phyloP scores from a whole-genome alignment of 2,113 vertebrate genomes.

The Otocyon megalotis region DNA sequence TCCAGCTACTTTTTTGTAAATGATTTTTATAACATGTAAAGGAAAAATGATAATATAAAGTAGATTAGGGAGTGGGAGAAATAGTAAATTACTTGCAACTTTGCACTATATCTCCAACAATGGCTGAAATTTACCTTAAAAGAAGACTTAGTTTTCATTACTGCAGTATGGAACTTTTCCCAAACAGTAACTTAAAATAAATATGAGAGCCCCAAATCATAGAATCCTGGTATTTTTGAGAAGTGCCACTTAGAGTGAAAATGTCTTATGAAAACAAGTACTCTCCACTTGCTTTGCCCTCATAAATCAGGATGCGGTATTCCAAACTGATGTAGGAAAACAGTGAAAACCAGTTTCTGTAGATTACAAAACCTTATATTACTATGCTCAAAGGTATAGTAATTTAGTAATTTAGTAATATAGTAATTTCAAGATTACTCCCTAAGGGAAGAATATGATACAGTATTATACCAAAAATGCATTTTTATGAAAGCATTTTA shows the following conservation, averaged over 20 bases:
- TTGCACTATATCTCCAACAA: not conserved
- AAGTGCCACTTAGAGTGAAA: constrained; percentile 67
- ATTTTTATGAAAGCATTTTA: constrained; percentile 40
- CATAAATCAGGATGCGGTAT: constrained; percentile 54
- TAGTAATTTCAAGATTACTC: not conserved
- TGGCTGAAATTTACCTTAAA: constrained; percentile 39
- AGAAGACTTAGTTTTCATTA: constrained; percentile 32
- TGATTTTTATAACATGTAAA: not conserved
- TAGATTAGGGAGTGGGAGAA: not conserved
- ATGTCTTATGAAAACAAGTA: constrained; percentile 58
- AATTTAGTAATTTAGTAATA: too few relatives aligned
- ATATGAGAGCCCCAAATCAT: constrained; percentile 55
- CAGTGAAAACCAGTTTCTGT: not conserved
- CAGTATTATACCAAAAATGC: not conserved
- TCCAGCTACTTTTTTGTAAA: not conserved
- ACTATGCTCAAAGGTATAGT: not conserved
- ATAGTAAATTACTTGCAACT: not conserved
- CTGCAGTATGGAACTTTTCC: constrained; percentile 40
- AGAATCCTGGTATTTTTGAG: constrained; percentile 64
- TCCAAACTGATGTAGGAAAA: constrained; percentile 62
- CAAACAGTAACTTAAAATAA: constrained; percentile 75
- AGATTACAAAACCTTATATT: not conserved
- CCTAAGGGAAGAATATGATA: not conserved
- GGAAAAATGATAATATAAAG: not conserved
- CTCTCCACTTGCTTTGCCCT: constrained; percentile 25